Conservation (phyloP, 2,113 vertebrate genomes). For the Osmerus mordax region DNA sequence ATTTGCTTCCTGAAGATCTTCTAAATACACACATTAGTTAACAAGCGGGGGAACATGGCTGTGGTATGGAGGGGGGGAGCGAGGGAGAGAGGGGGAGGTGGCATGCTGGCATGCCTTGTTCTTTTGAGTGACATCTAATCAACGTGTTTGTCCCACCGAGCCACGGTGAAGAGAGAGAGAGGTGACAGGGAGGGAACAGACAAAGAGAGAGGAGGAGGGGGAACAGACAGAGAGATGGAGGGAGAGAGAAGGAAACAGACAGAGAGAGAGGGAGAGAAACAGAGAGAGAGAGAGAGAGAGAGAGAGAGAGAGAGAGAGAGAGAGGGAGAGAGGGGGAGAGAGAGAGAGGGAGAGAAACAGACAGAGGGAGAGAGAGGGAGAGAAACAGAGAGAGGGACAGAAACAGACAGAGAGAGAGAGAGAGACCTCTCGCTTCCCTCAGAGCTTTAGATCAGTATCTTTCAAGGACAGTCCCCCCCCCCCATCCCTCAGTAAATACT, state of each 20-base stretch:
- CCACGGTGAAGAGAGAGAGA: constrained; percentile 25
- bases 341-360: too few relatives aligned
- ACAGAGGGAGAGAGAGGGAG: too few relatives aligned
- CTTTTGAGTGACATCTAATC: constrained; percentile 59
- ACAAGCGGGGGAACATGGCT: not conserved
- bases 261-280: too few relatives aligned
- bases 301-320: too few relatives aligned
- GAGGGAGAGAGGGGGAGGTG: constrained; percentile 4
- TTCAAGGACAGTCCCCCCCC: constrained; percentile 55
- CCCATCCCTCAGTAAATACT: constrained; percentile 17
- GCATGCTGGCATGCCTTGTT: constrained; percentile 22
- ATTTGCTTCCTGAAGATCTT: constrained; percentile 23
- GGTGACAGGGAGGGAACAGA: constrained; percentile 19
- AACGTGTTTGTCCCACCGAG: constrained; percentile 18
- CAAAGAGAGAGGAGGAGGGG: constrained; percentile 9
- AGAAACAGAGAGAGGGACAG: too few relatives aligned
- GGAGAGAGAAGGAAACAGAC: too few relatives aligned
- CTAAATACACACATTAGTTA: constrained; percentile 17
- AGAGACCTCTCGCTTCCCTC: too few relatives aligned
- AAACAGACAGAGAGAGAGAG: too few relatives aligned
- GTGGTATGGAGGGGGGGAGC: constrained; percentile 6
- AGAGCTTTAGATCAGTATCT: constrained; percentile 38
- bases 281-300: too few relatives aligned
- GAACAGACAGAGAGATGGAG: too few relatives aligned
- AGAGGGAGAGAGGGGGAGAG: too few relatives aligned